phyloP scores from a whole-genome alignment of 2,888 invertebrate genomes.

The Cyaniris semiargus region DNA sequence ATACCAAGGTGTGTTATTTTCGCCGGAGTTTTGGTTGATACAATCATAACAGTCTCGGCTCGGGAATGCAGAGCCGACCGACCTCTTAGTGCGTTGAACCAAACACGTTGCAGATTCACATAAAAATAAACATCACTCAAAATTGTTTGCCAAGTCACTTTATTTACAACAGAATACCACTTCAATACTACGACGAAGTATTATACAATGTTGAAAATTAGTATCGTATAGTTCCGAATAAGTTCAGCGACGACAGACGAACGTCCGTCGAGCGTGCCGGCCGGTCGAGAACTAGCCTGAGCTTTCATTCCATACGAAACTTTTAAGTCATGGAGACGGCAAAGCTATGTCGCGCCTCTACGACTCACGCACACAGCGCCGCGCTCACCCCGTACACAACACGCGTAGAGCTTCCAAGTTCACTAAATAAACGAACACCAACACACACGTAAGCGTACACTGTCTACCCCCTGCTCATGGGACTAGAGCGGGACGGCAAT shows the following conservation, averaged over 20 bases:
- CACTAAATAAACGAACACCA: constrained; percentile 80
- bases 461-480: constrained; percentile 78
- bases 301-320: constrained; percentile 75
- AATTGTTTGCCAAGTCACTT: constrained; percentile 56
- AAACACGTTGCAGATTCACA: constrained; percentile 79
- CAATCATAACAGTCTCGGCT: constrained; percentile 62
- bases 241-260: constrained; percentile 62
- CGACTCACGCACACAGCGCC: constrained; percentile 73
- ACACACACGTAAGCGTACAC: constrained; percentile 73
- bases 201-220: neutral
- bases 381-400: constrained; percentile 77
- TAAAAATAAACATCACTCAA: constrained; percentile 71
- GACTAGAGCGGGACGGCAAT: constrained; percentile 70
- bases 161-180: constrained; percentile 50
- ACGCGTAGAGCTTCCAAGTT: constrained; percentile 79
- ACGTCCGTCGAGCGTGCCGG: constrained; percentile 67
- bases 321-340: constrained; percentile 81
- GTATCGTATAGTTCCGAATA: constrained; percentile 69
- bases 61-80: constrained; percentile 70
- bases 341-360: constrained; percentile 81
- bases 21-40: constrained; percentile 63
- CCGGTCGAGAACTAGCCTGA: constrained; percentile 76
- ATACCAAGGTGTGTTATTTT: constrained; percentile 34
- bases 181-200: constrained; percentile 38
- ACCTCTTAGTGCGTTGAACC: constrained; percentile 79